Conservation (phyloP, 2,113 vertebrate genomes). For the Pogonocichla stellata region DNA sequence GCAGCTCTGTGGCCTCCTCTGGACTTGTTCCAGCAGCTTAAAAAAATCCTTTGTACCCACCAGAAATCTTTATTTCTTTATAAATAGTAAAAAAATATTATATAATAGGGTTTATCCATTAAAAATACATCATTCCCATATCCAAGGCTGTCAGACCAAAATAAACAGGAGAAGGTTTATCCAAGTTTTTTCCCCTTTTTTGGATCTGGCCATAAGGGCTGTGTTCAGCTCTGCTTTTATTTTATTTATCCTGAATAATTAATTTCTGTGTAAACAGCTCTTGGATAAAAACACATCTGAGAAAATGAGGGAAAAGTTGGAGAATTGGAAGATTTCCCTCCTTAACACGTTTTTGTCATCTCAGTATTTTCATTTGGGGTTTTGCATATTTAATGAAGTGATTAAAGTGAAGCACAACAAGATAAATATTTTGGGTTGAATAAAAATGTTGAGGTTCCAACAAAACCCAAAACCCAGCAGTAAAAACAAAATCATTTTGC, state of each 20-base stretch:
- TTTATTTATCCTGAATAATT: background rate
- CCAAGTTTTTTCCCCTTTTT: background rate
- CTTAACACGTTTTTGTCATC: background rate
- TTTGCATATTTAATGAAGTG: background rate
- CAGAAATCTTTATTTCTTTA: background rate
- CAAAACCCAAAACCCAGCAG: accelerated
- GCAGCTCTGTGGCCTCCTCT: no score
- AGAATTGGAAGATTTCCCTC: background rate
- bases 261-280: background rate
- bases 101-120: background rate
- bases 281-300: background rate
- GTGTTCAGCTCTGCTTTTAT: background rate
- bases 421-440: background rate
- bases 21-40: no score
- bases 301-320: background rate
- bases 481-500: background rate
- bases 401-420: background rate
- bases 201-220: background rate
- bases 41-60: no score
- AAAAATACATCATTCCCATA: background rate
- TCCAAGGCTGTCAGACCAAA: background rate
- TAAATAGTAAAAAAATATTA: background rate
- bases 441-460: background rate
- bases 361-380: background rate
- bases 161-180: background rate